These are phyloP conservation scores for Kryptopterus vitreolus DNA, from an alignment of 2,797 vertebrate species.

Conservation along the genomic window DNA sequence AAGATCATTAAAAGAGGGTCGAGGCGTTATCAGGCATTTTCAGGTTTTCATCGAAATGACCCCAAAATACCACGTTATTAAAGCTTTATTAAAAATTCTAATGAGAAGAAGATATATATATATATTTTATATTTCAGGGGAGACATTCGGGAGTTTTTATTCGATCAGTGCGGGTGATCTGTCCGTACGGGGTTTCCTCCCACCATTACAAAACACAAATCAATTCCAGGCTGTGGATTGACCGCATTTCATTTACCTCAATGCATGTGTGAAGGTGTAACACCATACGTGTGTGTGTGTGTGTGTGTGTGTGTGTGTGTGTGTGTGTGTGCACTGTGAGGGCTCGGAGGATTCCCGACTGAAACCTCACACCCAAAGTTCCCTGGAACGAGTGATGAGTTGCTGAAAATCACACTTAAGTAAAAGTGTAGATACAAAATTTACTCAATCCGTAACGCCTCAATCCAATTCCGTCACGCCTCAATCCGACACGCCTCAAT, in stretches of 20 bases:
- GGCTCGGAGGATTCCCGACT: not conserved
- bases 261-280: not conserved
- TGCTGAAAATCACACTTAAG: no score
- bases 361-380: not conserved
- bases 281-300: not conserved
- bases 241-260: not conserved
- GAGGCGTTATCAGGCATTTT: not conserved
- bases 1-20: not conserved
- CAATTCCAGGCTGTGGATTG: not conserved
- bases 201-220: not conserved
- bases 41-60: no score
- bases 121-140: not conserved
- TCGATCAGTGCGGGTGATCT: not conserved
- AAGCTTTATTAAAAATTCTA: no score
- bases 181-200: not conserved
- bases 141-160: not conserved
- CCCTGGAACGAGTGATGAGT: not conserved
- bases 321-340: not conserved
- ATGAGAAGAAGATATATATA: not conserved
- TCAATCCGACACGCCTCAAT: no score
- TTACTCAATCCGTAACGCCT: no score
- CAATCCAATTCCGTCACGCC: no score
- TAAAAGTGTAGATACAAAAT: no score
- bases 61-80: no score
- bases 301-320: not conserved